Percentiles rank a stretch among this genome's conserved stretches.
These are phyloP conservation scores for Orthochromis malagaraziensis DNA, from an alignment of 2,113 vertebrate genomes.

Conservation along the genomic window DNA sequence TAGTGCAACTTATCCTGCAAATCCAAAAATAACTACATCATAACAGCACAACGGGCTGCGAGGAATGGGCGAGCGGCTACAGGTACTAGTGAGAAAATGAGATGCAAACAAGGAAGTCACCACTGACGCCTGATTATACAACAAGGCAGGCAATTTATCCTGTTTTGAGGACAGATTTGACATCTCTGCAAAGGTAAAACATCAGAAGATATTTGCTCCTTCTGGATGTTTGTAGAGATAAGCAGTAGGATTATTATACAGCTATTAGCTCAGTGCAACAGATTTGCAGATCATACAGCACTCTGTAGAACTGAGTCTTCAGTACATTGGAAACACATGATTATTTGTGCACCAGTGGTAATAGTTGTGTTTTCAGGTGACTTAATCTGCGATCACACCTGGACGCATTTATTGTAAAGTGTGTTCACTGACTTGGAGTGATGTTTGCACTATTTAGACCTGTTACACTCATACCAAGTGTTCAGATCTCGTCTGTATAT, in stretches of 20 bases:
- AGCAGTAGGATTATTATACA: neutral
- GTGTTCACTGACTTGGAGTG: neutral
- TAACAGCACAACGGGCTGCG: constrained; percentile 3
- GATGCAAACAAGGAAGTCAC: constrained; percentile 11
- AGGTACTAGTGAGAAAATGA: constrained; percentile 14
- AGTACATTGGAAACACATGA: neutral
- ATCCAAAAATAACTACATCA: constrained; percentile 35
- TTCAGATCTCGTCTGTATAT: neutral
- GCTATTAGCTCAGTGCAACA: neutral
- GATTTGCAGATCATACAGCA: neutral
- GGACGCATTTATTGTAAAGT: neutral
- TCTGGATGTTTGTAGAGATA: neutral
- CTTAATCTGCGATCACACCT: neutral
- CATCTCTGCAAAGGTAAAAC: neutral
- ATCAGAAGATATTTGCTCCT: neutral
- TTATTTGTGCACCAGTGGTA: neutral
- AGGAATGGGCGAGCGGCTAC: constrained; percentile 7
- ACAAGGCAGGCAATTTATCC: neutral
- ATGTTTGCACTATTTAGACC: neutral
- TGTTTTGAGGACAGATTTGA: constrained; percentile 11
- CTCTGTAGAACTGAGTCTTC: neutral
- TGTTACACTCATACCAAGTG: neutral
- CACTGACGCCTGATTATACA: neutral
- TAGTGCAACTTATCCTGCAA: neutral
- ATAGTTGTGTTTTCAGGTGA: neutral